Conservation (phyloP, 2,113 vertebrate genomes). For the Ceyx margarethae region DNA sequence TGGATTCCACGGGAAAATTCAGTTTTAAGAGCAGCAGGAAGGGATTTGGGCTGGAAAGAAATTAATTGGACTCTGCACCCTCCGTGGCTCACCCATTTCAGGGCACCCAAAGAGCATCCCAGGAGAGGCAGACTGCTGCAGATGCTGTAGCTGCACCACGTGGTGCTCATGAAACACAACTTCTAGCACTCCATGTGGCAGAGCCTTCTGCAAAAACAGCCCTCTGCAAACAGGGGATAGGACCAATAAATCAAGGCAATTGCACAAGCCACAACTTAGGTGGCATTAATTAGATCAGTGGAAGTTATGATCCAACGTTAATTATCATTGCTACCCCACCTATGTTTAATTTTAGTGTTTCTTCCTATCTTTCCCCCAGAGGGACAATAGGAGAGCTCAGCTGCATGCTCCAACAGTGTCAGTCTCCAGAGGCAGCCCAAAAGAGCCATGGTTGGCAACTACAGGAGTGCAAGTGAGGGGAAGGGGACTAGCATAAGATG, state of each 20-base stretch:
- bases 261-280: slow-evolving; percentile 69
- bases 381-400: slow-evolving; percentile 34
- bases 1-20: background rate
- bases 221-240: slow-evolving; percentile 25
- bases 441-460: slow-evolving; percentile 34
- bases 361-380: slow-evolving; percentile 57
- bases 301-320: slow-evolving; percentile 62
- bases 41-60: slow-evolving; percentile 54
- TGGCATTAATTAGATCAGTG: slow-evolving; percentile 59
- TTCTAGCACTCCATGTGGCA: background rate
- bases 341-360: slow-evolving; percentile 53
- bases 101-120: slow-evolving; percentile 36
- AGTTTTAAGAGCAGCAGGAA: slow-evolving; percentile 22
- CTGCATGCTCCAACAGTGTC: slow-evolving; percentile 34
- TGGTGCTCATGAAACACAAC: slow-evolving; percentile 13
- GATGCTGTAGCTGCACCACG: background rate
- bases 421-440: slow-evolving; percentile 7
- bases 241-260: slow-evolving; percentile 70
- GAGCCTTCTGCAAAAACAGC: slow-evolving; percentile 19
- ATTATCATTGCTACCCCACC: slow-evolving; percentile 49
- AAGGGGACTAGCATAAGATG: slow-evolving; percentile 35
- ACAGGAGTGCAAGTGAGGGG: slow-evolving; percentile 36
- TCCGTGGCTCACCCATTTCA: background rate
- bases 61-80: slow-evolving; percentile 37
- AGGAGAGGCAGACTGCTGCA: background rate